A percentile compares a stretch with the other conserved stretches of the same genome.
Evolutionary conservation across 2,888 invertebrate genomes (phyloP).

Genomic region (Meiosimyza decipiens): DNA sequence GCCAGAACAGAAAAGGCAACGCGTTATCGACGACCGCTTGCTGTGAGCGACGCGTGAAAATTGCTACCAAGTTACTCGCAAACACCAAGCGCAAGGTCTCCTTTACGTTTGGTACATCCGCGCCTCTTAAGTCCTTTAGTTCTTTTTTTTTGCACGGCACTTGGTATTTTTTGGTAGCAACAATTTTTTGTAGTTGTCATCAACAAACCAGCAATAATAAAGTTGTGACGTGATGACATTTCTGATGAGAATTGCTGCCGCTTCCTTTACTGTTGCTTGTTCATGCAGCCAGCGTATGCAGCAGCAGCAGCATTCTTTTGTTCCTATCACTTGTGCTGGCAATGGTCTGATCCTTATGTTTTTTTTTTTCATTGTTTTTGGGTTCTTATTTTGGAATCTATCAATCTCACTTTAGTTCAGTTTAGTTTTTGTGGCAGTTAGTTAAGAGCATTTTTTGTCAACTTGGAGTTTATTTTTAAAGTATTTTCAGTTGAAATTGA

Average conservation of each 20-base stretch:
- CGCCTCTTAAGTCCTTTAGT: neutral
- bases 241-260: constrained; percentile 22
- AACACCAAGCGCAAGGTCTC: neutral
- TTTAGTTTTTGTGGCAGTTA: constrained; percentile 33
- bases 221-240: constrained; percentile 49
- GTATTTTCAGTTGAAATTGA: constrained; percentile 46
- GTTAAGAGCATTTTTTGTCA: constrained; percentile 35
- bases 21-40: constrained; percentile 40
- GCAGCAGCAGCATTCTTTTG: neutral
- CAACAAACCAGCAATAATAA: constrained; percentile 46
- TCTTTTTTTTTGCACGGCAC: neutral
- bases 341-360: neutral
- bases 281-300: neutral
- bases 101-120: constrained; percentile 2
- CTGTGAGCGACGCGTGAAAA: constrained; percentile 51
- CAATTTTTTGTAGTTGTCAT: constrained; percentile 27
- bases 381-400: constrained; percentile 10
- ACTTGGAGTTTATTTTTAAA: constrained; percentile 50
- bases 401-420: constrained; percentile 35
- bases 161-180: neutral
- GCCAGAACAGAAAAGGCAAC: no score
- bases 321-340: constrained; percentile 7
- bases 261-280: neutral
- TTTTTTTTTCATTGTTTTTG: neutral
- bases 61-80: constrained; percentile 45